Conservation (phyloP, 1,140 invertebrate genomes). For the Diprion similis region DNA sequence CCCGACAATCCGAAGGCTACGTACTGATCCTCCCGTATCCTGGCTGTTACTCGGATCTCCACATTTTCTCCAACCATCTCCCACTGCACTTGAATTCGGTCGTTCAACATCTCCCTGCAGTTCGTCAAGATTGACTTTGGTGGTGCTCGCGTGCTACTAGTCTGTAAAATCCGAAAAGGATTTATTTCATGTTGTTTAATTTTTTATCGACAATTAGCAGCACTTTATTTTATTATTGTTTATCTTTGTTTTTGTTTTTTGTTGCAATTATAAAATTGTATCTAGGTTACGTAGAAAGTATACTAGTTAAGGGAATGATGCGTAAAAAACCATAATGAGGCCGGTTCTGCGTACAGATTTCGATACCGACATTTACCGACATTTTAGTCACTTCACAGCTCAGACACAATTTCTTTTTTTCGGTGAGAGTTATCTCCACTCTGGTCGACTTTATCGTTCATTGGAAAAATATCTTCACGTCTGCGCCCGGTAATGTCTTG, state of each 20-base stretch:
- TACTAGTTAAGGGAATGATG: no score
- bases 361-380: no score
- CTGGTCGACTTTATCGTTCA: no score
- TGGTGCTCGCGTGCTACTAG: conserved; percentile 71
- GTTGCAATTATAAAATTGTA: neutral
- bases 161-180: conserved; percentile 63
- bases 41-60: conserved; percentile 77
- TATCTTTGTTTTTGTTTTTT: no score
- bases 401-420: no score
- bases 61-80: conserved; percentile 76
- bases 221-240: neutral
- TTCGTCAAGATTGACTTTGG: conserved; percentile 62
- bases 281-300: no score
- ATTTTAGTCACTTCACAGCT: no score
- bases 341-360: no score
- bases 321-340: no score
- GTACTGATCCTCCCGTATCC: conserved; percentile 84
- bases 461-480: no score
- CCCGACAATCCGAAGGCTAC: conserved; percentile 88
- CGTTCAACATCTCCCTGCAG: conserved; percentile 81
- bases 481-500: no score
- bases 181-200: neutral
- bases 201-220: neutral
- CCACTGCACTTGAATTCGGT: conserved; percentile 83
- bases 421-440: no score